Evolutionary conservation across 2,113 vertebrate genomes (phyloP), one percentile per base, ranked within the genome.

Genomic region (Gopherus flavomarginatus): DNA sequence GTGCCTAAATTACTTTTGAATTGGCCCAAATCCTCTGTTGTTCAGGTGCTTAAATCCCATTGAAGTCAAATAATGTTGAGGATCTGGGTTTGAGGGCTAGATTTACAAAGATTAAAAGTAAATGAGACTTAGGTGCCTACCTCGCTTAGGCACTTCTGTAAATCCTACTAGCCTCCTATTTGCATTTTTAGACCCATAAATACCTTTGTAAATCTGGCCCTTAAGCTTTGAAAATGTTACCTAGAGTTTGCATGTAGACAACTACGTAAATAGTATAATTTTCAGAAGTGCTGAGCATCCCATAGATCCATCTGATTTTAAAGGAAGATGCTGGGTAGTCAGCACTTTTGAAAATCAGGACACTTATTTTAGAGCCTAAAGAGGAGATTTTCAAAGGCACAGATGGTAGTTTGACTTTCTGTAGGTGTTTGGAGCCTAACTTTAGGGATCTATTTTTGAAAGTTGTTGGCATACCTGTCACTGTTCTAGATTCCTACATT

Each of bases 171-270:
- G 14, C 1, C 6, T 77, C 49, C 22, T 57, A 47, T 19, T n/a
- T 72, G 17, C 65, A 38, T 38, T 72, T 38, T 72, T 35, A 38
- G 8, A 72, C 65, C n/a, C 5, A 2, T 38, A 85, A 88, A 19
- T 85, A 44, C 80, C 59, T 4, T 29, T 62, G 26, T 27, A 88
- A 84, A 78, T 50, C 29, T 6, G 86, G 6, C 13, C 8, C 27
- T 2, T 31, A 81, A 12, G 6, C 10, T 81, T 6, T 11, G 26
- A 88, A 65, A 89, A 11, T 44, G 24, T 72, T 86, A 5, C 3
- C 27, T 0, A 0, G 54, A 2, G 5, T 72, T 13, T 81, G 54
- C 2, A 8, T 31, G 2, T 44, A 7, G 42, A 47, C 26, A 22
- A 80, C 79, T n/a, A 88, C 77, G 44, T 44, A 86, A 86, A 52